Evolutionary conservation across 1,140 invertebrate genomes (phyloP), one percentile per base, ranked within the genome.

Genomic region (Drosophila ironensis): DNA sequence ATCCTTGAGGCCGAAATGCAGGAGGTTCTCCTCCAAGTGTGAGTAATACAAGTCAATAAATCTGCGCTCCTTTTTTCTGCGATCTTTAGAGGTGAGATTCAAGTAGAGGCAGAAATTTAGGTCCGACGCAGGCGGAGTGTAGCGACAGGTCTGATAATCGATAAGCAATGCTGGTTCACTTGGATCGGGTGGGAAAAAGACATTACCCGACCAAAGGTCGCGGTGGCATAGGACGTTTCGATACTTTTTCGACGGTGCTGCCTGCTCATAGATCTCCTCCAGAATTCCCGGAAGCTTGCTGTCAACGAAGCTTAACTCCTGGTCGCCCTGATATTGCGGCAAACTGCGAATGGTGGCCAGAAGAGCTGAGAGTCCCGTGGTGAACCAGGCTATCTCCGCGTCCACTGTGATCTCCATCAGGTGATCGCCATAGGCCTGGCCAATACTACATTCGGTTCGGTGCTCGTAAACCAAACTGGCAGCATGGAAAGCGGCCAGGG

Each of bases 201-300:
- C 68, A 68, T 94, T 94, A 46, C 92, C 93, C 19, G 91, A 90
- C 93, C 93, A 94, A 1, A 93, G 86, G 88, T 94, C 92, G 0
- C 92, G 91, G 84, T 94, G 94, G 40, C 90, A 92, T 4, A 94
- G 71, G 0, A 94, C 93, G 56, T 93, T 93, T 4, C 46, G 54
- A 25, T 80, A 88, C 5, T 69, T 71, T 14, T 77, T 86, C 0
- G 63, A 89, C 2, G 66, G 40, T 1, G 47, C 74, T 4, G 69
- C 46, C 3, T 91, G 91, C 1, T 71, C 68, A 27, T 86, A 78
- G 3, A 89, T 50, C 2, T 28, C 25, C 22, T 59, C 44, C 37
- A 81, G 17, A 3, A 77, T 69, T 1, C 2, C 3, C 0, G 27
- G 7, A 3, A 88, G 19, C 4, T 75, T 27, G 1, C 14, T 22